Evolutionary conservation across 2,113 vertebrate genomes (phyloP).

Genomic region (Deroptyus accipitrinus): DNA sequence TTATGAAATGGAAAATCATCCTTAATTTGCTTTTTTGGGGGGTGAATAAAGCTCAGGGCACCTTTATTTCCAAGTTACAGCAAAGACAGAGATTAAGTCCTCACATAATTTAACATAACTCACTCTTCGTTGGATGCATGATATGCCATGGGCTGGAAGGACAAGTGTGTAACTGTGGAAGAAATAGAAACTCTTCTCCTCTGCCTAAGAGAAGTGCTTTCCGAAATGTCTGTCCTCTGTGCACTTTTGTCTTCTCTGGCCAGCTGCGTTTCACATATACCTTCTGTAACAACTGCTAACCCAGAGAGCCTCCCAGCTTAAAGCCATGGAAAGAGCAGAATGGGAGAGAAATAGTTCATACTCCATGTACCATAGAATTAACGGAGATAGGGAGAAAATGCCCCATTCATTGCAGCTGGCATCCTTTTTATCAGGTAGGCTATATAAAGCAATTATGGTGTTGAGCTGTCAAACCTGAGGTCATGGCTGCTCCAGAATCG

Average conservation of each 20-base stretch:
- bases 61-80: background rate
- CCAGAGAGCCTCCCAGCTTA: background rate
- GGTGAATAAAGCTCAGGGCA: background rate
- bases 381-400: background rate
- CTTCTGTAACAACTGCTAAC: background rate
- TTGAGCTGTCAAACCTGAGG: conserved; percentile 77
- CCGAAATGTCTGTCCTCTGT: background rate
- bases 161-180: background rate
- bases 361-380: background rate
- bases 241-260: background rate
- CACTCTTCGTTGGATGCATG: background rate
- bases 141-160: background rate
- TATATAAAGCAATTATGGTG: conserved; percentile 35
- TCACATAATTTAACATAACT: background rate
- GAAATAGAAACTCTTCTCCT: background rate
- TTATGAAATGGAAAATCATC: background rate
- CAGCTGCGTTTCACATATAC: background rate
- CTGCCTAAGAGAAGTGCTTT: background rate
- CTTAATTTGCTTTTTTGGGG: background rate
- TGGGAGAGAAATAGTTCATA: background rate
- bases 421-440: conserved; percentile 48
- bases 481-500: conserved; percentile 70
- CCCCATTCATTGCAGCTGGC: background rate
- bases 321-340: background rate
- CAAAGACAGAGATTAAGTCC: background rate